Base-by-base conservation (phyloP, 2,888 invertebrate species). In the Hirudinaria manillensis region DNA sequence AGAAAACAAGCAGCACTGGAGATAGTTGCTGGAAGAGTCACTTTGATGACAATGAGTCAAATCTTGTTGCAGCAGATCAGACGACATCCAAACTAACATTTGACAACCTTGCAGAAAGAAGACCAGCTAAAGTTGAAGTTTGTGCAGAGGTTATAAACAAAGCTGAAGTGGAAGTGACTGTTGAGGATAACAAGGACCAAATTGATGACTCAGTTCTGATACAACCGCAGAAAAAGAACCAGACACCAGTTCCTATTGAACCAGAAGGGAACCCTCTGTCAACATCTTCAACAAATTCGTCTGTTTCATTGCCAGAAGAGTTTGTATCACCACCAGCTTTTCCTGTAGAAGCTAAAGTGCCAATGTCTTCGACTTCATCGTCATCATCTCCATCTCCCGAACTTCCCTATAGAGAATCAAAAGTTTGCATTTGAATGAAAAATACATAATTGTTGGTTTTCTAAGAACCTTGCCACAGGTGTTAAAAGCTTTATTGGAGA, bases 341-440 rank as follows among this genome's bases (percentile, higher is more conserved):
- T 61, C 61, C 2, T 61, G 13, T n/a, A 2, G 61, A 27, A 29
- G 61, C 61, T 16, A 29, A 16, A 10, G 13, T 7, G 7, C 61
- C 29, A 29, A 2, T 10, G 10, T 1, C 61, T 16, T n/a, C 61
- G n/a, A 27, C 61, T 21, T 61, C 61, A 61, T 7, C 56, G 13
- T 56, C 56, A 56, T 56, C 56, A 27, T 56, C 56, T 7, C 13
- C 56, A 7, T 61, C 61, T 61, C 29, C 24, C 19, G 61, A 61
- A 19, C 61, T 29, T 61, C 61, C 61, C 29, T 61, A 61, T n/a
- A 61, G 24, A 61, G 61, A 61, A 61, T 61, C 61, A 61, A 61
- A 29, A 61, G 61, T 61, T 21, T 61, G 61, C 61, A 61, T 61
- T 10, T 61, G 56, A 61, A 45, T 45, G 45, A 45, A 10, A 6